Percentiles rank a stretch among this genome's conserved stretches.
Evolutionary conservation across 2,888 invertebrate genomes (phyloP).

Genomic region (Bimastos eiseni): DNA sequence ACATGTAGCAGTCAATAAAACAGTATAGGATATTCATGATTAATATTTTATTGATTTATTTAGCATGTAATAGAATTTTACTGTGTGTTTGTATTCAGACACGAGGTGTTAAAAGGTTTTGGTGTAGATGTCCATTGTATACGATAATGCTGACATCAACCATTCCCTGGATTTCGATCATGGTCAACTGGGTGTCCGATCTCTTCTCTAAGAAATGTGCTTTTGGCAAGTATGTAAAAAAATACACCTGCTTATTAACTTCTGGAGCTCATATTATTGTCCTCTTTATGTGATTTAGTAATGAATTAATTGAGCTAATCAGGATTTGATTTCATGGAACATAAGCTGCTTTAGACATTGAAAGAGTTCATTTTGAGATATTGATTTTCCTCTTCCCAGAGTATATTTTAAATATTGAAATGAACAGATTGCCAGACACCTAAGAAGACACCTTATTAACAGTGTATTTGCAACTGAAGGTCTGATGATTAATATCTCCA

Average conservation of each 20-base stretch:
- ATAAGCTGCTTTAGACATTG: not conserved
- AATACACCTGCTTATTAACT: not conserved
- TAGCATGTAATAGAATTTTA: not conserved
- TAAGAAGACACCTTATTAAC: too few species aligned
- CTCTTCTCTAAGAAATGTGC: conserved; percentile 14
- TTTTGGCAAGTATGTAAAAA: conserved; percentile 21
- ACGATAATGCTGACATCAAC: conserved; percentile 9
- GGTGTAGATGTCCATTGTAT: conserved; percentile 26
- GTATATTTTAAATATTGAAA: not conserved
- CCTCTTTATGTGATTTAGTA: not conserved
- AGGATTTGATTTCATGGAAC: not conserved
- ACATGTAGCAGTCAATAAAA: not conserved
- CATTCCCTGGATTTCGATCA: conserved; percentile 22
- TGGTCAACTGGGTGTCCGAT: conserved; percentile 31
- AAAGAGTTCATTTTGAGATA: not conserved
- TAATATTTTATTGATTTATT: not conserved
- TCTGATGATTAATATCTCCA: too few species aligned
- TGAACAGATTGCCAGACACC: too few species aligned
- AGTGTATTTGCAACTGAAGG: too few species aligned
- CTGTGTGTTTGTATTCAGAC: conserved; percentile 24
- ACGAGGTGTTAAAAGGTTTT: conserved; percentile 19
- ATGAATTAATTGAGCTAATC: not conserved
- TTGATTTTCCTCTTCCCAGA: not conserved
- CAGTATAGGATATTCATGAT: not conserved
- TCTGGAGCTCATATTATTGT: not conserved